Base-by-base conservation (phyloP, 1,140 invertebrate genomes). In the Sitobion miscanthi region DNA sequence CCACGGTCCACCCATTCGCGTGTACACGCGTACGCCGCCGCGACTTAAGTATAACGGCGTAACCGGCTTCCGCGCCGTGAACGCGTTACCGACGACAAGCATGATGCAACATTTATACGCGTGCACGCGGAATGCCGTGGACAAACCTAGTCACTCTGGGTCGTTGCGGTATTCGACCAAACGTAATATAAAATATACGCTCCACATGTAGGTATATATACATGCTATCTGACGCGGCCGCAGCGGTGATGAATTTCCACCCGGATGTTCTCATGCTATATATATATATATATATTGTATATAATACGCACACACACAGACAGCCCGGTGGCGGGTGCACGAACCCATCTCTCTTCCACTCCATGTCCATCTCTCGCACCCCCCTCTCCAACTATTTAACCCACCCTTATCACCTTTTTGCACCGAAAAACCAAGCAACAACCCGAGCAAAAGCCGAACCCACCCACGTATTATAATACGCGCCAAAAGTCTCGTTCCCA, bases 391-490 rank as follows among this genome's bases (percentile, higher is more conserved):
- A 35, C 20, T 17, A 35, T 38, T n/a, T 83, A 83, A 82, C 5
- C 62, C 62, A n/a, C 62, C 62, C 62, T 17, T 14, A 77, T 77
- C 30, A 77, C 62, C 30, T 77, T 77, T 77, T 77, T 17, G 62
- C 30, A n/a, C 62, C n/a, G 62, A 77, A 77, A 77, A 77, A 77
- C 62, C n/a, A 77, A 77, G 62, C 62, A 77, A 77, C 62, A 77
- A 77, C 62, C 62, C 62, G 62, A 77, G n/a, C 62, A 77, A 30
- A 77, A 77, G 62, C n/a, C 17, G 62, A 77, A 77, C 14, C 30
- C 62, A 77, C 62, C 62, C 30, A n/a, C 62, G 62, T 77, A 77
- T 77, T 77, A 77, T 77, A 77, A 77, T 77, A 35, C 77, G 20
- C 77, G 77, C 20, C 77, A 83, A 77, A 77, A 77, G 62, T 83